These are phyloP conservation scores for Tenthredo notha DNA, from an alignment of 2,888 invertebrate species.

Conservation along the genomic window DNA sequence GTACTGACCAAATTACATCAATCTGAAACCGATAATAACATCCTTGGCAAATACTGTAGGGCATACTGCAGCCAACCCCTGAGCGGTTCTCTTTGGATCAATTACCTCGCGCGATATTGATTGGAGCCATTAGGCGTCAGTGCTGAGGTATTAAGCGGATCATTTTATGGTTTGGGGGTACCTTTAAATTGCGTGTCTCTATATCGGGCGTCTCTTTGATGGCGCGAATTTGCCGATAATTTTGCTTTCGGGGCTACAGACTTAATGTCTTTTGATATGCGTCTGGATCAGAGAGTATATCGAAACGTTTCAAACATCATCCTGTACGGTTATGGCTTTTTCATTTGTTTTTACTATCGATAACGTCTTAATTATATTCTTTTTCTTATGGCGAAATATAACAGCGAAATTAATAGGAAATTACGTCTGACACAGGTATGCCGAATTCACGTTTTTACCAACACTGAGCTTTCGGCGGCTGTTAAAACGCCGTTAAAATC, in stretches of 20 bases:
- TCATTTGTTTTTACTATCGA: neutral
- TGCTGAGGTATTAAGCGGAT: constrained; percentile 42
- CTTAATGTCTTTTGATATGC: neutral
- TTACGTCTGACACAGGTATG: neutral
- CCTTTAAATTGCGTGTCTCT: constrained; percentile 45
- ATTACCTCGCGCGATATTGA: constrained; percentile 47
- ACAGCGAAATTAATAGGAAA: neutral
- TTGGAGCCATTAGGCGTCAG: constrained; percentile 45
- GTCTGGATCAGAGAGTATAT: neutral
- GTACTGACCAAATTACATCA: constrained; percentile 69
- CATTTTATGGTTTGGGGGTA: constrained; percentile 46
- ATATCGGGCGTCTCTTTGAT: constrained; percentile 30
- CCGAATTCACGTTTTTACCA: neutral
- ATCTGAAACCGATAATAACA: constrained; percentile 69
- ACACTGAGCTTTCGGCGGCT: neutral
- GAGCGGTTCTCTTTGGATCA: constrained; percentile 46
- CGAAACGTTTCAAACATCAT: neutral
- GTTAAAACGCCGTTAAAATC: constrained; percentile 51
- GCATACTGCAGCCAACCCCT: neutral
- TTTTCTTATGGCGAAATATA: neutral
- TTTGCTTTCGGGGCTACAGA: neutral
- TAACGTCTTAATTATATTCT: constrained; percentile 8
- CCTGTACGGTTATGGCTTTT: neutral
- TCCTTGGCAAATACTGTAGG: constrained; percentile 68
- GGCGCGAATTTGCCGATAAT: constrained; percentile 48